Evolutionary conservation across 1,140 invertebrate species (phyloP), one percentile per base, ranked within the genome.

Genomic region (Belonocnema kinseyi): DNA sequence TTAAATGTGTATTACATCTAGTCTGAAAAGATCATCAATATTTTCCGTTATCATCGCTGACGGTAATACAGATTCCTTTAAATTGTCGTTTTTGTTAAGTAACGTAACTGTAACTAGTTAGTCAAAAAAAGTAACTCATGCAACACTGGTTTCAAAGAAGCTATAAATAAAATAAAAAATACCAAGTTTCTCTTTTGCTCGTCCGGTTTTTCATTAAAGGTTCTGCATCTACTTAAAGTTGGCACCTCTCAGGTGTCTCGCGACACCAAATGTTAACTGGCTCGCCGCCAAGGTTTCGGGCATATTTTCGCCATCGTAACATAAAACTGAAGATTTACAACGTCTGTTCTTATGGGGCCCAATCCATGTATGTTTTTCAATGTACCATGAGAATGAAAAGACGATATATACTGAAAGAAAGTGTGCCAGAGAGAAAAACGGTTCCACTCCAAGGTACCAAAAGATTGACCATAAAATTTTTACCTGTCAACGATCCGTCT

Each of bases 301-400:
- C 70, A 78, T 80, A 85, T 85, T 86, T 86, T 82, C 82, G 80
- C 70, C 72, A 85, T 80, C 73, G 77, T 85, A 84, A 85, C 79
- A 84, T 83, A 84, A 86, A 84, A 76, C 80, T 73, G 72, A 80
- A 77, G 85, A 86, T 86, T 86, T 86, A 86, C 80, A 61, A 52
- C 82, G 50, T 53, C 76, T 73, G 77, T 78, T 73, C 80, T 66
- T 66, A 66, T 66, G 26, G 61, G 61, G 73, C 54, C 74, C 73
- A 73, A 13, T 74, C 14, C 61, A 77, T 85, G 76, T 85, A 84
- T 84, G 82, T 80, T 84, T 85, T 84, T 84, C 83, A 78, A 73
- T 52, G 56, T 46, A 52, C 56, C 19, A 21, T 58, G 56, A 58
- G 56, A 58, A 58, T 21, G 56, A 58, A 58, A 26, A 26, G 19